These are phyloP conservation scores for Grammomys surdaster DNA, from an alignment of 2,113 vertebrate species.

Conservation along the genomic window DNA sequence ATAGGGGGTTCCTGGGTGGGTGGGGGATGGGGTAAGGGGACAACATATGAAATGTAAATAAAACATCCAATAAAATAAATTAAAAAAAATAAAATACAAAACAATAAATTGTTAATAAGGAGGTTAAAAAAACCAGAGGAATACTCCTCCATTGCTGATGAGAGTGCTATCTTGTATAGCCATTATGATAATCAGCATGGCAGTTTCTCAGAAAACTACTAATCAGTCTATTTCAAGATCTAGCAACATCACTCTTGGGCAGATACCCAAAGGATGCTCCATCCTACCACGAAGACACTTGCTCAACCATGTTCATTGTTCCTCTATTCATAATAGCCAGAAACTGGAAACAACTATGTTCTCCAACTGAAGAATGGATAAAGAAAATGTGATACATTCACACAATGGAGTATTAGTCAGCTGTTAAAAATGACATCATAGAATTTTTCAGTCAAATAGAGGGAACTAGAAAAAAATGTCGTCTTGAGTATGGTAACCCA, in stretches of 20 bases:
- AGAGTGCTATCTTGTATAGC: background rate
- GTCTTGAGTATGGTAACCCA: background rate
- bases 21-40: too few relatives aligned
- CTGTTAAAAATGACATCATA: background rate
- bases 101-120: too few relatives aligned
- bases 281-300: background rate
- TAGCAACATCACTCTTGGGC: background rate
- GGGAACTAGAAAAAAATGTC: background rate
- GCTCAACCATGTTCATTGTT: background rate
- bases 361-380: background rate
- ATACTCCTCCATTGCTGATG: background rate
- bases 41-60: too few relatives aligned
- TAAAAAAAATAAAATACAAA: too few relatives aligned
- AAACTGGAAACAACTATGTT: background rate
- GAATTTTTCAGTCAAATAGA: background rate
- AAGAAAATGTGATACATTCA: background rate
- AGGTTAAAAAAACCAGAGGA: too few relatives aligned
- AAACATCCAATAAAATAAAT: too few relatives aligned
- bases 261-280: background rate
- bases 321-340: background rate
- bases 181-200: background rate
- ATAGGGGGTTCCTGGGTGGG: too few relatives aligned
- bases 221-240: background rate
- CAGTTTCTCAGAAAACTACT: background rate
- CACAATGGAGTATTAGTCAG: background rate